Base-by-base conservation (phyloP, 1,140 invertebrate genomes). In the Camponotus floridanus region DNA sequence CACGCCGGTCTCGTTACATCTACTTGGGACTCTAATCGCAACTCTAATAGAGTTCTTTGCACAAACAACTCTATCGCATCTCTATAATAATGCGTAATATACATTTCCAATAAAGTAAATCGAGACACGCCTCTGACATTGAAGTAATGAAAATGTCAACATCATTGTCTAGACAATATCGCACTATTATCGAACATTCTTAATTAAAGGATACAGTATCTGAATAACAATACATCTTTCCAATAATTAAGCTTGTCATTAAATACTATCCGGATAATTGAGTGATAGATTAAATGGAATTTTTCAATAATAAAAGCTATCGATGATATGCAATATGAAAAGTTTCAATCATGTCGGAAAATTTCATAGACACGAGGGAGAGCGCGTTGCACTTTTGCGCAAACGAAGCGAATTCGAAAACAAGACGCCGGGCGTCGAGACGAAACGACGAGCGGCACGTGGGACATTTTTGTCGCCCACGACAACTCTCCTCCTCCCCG, bases 331-430 rank as follows among this genome's bases (percentile, higher is more conserved):
- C 18, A 59, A 45, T 3, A 8, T n/a, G 5, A 39, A n/a, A 51
- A 3, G 15, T 51, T 18, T 26, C 36, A 59, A n/a, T 62, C n/a
- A 36, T 3, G 11, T 6, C 0, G n/a, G 21, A 59, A 76, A 57
- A 18, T 62, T 55, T 70, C 85, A 67, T 70, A 85, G 84, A 65
- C 70, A 62, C 57, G 74, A 39, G 84, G 71, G 86, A 91, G 71
- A 65, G 45, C 86, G 68, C 86, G 71, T 87, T 86, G 87, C 67
- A 59, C 59, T 87, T 88, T 83, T 26, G 73, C 74, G 55, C 70
- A 51, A 73, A 26, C 26, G 33, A n/a, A 55, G 31, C 26, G 65
- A 81, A 81, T 88, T 62, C 61, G 76, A 81, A 76, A 76, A 57
- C 42, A 26, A 57, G 48, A 83, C 79, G 79, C 68, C 79, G 36